Evolutionary conservation across 1,140 invertebrate genomes (phyloP).

Genomic region (Drosophila santomea): DNA sequence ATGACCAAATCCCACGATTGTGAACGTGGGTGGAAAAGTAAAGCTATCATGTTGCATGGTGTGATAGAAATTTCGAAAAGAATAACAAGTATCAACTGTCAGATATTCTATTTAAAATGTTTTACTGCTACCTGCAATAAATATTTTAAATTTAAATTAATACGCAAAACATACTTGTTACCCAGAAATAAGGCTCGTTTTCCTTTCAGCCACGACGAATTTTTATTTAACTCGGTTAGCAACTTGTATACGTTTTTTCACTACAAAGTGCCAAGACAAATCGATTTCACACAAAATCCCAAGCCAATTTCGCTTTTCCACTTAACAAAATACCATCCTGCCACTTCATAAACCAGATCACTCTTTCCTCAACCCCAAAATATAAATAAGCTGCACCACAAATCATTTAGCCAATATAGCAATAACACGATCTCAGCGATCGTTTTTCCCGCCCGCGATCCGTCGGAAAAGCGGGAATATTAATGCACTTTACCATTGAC

Average conservation of each 20-base stretch:
- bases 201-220: too few relatives aligned
- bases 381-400: conserved; percentile 28
- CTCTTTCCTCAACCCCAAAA: conserved; percentile 11
- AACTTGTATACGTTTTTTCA: neutral
- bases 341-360: conserved; percentile 48
- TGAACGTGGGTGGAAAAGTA: neutral
- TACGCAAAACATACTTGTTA: neutral
- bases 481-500: conserved; percentile 66
- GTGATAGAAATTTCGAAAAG: conserved; percentile 1
- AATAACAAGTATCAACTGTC: neutral
- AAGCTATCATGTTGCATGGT: conserved; percentile 7
- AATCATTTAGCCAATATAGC: conserved; percentile 43
- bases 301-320: conserved; percentile 33
- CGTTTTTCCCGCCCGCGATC: neutral
- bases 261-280: conserved; percentile 5
- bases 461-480: conserved; percentile 30
- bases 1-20: conserved; percentile 1
- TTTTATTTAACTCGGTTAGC: neutral
- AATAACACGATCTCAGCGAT: conserved; percentile 29
- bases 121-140: neutral
- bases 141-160: neutral
- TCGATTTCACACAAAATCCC: conserved; percentile 37
- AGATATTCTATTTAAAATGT: neutral
- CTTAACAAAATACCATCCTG: conserved; percentile 9
- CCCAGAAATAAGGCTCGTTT: neutral